Evolutionary conservation across 1,140 invertebrate genomes (phyloP).

Genomic region (Stegodyphus mimosarum): DNA sequence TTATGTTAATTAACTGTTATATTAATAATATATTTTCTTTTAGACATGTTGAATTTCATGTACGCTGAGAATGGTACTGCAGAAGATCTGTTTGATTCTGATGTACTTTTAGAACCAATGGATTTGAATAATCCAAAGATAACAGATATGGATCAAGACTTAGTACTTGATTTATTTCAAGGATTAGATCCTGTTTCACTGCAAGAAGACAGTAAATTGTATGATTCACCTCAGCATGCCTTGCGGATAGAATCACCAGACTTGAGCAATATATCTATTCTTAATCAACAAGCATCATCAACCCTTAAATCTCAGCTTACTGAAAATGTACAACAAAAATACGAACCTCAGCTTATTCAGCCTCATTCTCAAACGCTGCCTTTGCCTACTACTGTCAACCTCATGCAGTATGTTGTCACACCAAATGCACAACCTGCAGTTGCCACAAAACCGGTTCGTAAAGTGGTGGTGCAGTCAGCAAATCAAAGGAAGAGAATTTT

Average conservation of each 20-base stretch:
- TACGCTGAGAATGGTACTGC: constrained; percentile 21
- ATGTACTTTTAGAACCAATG: constrained; percentile 33
- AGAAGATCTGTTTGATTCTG: constrained; percentile 26
- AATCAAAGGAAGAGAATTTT: constrained; percentile 29
- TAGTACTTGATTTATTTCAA: constrained; percentile 34
- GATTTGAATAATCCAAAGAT: constrained; percentile 26
- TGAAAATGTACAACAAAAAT: constrained; percentile 33
- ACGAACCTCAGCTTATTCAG: constrained; percentile 26
- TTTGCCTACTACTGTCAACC: constrained; percentile 14
- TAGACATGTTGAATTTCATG: constrained; percentile 49
- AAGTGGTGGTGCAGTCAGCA: constrained; percentile 26
- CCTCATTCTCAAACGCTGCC: neutral
- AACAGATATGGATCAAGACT: constrained; percentile 33
- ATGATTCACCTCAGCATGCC: constrained; percentile 36
- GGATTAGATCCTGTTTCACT: neutral
- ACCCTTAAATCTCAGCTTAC: constrained; percentile 22
- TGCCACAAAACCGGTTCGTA: constrained; percentile 16
- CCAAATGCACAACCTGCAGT: constrained; percentile 13
- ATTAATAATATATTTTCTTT: constrained; percentile 5
- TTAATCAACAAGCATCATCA: neutral
- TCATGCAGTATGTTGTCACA: constrained; percentile 35
- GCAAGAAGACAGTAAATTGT: constrained; percentile 28
- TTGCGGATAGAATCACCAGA: constrained; percentile 8
- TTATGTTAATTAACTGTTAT: neutral
- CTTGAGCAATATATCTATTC: constrained; percentile 10